Evolutionary conservation across 2,113 vertebrate genomes (phyloP), one percentile per base, ranked within the genome.

Genomic region (Pseudorhombus dupliciocellatus): DNA sequence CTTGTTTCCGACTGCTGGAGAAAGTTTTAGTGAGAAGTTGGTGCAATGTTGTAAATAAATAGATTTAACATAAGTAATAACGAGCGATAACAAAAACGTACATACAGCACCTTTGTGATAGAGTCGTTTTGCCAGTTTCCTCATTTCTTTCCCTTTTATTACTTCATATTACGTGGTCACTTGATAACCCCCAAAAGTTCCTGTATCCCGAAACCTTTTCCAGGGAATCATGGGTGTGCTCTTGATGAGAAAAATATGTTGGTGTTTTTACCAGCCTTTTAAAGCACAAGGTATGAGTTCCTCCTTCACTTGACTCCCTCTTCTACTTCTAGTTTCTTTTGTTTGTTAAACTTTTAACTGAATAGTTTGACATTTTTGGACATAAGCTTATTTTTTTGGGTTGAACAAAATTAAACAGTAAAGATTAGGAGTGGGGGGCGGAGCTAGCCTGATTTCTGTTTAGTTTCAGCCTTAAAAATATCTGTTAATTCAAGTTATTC

Each of bases 111-210:
- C 25, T 30, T 55, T 30, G 6, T 11, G 30, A 55, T 28, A 1
- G 22, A 65, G 48, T 66, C 64, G 16, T 42, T 66, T 70, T 50
- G 60, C n/a, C 40, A 4, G 54, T 73, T 73, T 51, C 16, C 24
- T 66, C 28, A 26, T 15, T 25, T 73, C 48, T 28, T 50, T 54
- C 56, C 54, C 62, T 61, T 51, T 46, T 37, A 9, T 30, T 42
- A 21, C 15, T 69, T 25, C 18, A 16, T 64, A 25, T 65, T 56
- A 64, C 75, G 58, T 80, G 63, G 59, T 76, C 12, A 63, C 75
- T 76, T 18, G 5, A 46, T 56, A 54, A 50, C 65, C 57, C 20
- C 55, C 5, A 76, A 62, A 55, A 44, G 12, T 22, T 60, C 59
- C 77, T 22, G 26, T 44, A 24, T 6, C n/a, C 53, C 68, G 73